Percentiles rank a stretch among this genome's conserved stretches.
phyloP scores from a whole-genome alignment of 2,888 invertebrate genomes.

The Lasiommata megera region DNA sequence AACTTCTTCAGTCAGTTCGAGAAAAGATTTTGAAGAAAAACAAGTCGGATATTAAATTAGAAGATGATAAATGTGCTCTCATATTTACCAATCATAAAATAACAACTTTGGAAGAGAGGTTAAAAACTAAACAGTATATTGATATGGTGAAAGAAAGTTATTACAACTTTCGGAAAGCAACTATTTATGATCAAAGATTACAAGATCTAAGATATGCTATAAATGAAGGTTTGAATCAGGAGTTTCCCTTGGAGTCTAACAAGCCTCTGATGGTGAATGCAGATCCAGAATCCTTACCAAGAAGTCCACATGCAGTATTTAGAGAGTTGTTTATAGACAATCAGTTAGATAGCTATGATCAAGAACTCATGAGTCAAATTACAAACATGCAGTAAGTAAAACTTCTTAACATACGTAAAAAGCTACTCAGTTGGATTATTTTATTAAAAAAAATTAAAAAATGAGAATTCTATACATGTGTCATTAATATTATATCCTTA shows the following conservation, averaged over 20 bases:
- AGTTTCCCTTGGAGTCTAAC: slow-evolving; percentile 49
- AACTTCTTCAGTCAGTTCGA: slow-evolving; percentile 64
- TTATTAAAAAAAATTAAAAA: too few species aligned
- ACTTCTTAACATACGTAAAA: too few species aligned
- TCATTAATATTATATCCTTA: too few species aligned
- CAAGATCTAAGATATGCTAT: slow-evolving; percentile 73
- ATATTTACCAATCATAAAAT: slow-evolving; percentile 63
- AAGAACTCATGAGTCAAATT: slow-evolving; percentile 64
- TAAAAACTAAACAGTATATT: slow-evolving; percentile 60
- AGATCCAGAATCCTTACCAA: slow-evolving; percentile 40
- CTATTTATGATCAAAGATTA: slow-evolving; percentile 69
- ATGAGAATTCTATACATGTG: too few species aligned
- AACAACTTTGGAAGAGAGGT: slow-evolving; percentile 53
- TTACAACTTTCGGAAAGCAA: slow-evolving; percentile 72
- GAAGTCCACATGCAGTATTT: slow-evolving; percentile 71
- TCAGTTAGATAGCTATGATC: slow-evolving; percentile 66
- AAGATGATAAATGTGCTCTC: slow-evolving; percentile 72
- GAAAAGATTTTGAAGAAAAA: slow-evolving; percentile 64
- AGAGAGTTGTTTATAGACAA: slow-evolving; percentile 68
- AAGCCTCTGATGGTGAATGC: slow-evolving; percentile 34
- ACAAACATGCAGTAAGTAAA: slow-evolving; percentile 68
- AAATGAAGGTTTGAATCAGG: slow-evolving; percentile 70
- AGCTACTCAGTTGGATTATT: too few species aligned
- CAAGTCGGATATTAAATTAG: slow-evolving; percentile 45
- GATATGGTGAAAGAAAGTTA: slow-evolving; percentile 73